phyloP scores from a whole-genome alignment of 2,113 vertebrate genomes.

The Callorhinus ursinus region DNA sequence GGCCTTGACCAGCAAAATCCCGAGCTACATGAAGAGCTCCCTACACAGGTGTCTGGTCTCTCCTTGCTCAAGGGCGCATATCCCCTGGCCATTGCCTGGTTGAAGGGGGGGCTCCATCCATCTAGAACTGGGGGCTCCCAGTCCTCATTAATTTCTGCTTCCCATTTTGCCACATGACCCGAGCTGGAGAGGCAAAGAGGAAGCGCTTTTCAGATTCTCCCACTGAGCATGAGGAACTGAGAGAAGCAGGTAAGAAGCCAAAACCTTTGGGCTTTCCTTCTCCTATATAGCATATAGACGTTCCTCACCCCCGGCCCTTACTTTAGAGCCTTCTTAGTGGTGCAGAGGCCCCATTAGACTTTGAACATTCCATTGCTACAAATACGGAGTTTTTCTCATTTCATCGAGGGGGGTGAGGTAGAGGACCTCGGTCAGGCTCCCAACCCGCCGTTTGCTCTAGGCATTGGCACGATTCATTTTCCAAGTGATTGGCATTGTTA shows the following conservation, averaged over 20 bases:
- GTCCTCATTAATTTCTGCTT: not conserved
- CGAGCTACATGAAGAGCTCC: not conserved
- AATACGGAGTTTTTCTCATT: not conserved
- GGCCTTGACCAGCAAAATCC: not conserved
- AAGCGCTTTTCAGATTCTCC: not conserved
- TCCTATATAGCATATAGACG: not conserved
- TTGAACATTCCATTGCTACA: not conserved
- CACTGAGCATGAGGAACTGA: not conserved
- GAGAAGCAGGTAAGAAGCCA: not conserved
- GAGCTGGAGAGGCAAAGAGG: not conserved
- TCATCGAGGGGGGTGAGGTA: not conserved
- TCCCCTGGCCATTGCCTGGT: not conserved
- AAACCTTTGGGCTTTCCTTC: not conserved
- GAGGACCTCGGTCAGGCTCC: conserved; percentile 44
- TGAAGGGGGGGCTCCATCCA: not conserved
- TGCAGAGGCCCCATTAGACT: not conserved
- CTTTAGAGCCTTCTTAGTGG: not conserved
- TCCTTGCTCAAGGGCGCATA: not conserved
- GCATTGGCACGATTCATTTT: conserved; percentile 61
- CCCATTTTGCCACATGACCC: not conserved
- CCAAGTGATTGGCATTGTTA: conserved; percentile 75
- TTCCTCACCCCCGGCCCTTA: not conserved
- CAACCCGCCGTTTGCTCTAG: conserved; percentile 61
- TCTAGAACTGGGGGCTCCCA: not conserved
- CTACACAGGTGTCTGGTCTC: not conserved